Base-by-base conservation (phyloP, 2,888 invertebrate species). In the Branchinecta sandiegonensis region DNA sequence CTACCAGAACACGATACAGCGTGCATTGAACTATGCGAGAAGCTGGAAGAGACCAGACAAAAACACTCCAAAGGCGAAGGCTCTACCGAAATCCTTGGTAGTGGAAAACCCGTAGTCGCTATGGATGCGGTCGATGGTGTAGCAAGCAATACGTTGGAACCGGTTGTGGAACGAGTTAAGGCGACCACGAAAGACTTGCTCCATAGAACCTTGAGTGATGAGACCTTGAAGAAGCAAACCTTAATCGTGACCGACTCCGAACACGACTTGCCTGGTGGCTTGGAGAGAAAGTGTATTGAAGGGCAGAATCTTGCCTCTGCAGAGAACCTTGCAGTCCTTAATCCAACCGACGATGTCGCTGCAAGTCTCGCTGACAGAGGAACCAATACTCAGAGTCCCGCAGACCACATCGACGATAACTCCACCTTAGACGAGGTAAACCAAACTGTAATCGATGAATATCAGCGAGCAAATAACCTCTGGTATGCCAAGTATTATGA, bases 201-300 rank as follows among this genome's bases (percentile, higher is more conserved):
- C 37, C 37, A 37, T 6, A 37, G 37, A 5, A 56, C 23, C 14
- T 23, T 56, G n/a, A 56, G 63, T 56, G 63, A 56, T 56, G 63
- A 56, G 9, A 56, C 63, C 63, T 56, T 56, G 11, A 56, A 56
- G 23, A 56, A 56, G 63, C 63, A 56, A 10, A 56, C 63, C 14
- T 23, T 56, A 17, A 56, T 56, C 23, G 63, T 56, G 1, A 56
- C 63, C 9, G 63, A 56, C 63, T 56, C 63, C 1, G 63, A 56
- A 10, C 63, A 56, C 3, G 63, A 56, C 23, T 56, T 56, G 63
- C 63, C 63, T 56, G 63, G 63, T 56, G 63, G 63, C 23, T 10
- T 56, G 63, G 63, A 56, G 23, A 56, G 63, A 56, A 56, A 56
- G 23, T 56, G 63, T 56, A 56, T 56, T 56, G 63, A 56, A 17